These are phyloP conservation scores for Nannoperca australis DNA, from an alignment of 2,797 vertebrate species.

Conservation along the genomic window DNA sequence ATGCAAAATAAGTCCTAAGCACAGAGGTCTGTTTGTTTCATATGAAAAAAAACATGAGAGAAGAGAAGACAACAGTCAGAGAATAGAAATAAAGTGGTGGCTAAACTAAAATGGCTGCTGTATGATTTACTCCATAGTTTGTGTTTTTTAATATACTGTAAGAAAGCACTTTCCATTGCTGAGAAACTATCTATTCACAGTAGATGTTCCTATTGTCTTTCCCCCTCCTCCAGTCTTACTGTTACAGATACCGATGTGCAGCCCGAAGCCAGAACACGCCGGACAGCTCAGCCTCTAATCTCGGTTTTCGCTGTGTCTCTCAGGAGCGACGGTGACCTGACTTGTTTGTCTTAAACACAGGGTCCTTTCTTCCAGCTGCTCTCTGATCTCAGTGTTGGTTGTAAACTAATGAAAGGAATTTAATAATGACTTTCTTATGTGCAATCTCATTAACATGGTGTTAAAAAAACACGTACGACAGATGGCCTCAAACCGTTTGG, in stretches of 20 bases:
- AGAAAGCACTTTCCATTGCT: not conserved
- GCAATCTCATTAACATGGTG: not conserved
- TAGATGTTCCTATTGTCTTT: not conserved
- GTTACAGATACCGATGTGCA: slow-evolving; percentile 97
- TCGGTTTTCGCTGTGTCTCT: slow-evolving; percentile 95
- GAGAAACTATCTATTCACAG: not conserved
- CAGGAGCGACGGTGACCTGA: slow-evolving; percentile 61
- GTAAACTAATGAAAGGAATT: not conserved
- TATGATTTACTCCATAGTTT: not conserved
- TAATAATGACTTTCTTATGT: not conserved
- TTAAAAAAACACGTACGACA: not conserved
- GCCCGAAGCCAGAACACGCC: slow-evolving; percentile 97
- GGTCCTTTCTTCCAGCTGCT: slow-evolving; percentile 8
- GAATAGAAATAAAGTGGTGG: not conserved
- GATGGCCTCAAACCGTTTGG: not conserved
- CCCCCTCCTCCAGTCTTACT: slow-evolving; percentile 90
- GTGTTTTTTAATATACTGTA: not conserved
- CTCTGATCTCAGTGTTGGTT: not conserved
- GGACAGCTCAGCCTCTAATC: slow-evolving; percentile 95
- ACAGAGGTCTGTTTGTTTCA: slow-evolving; percentile 57
- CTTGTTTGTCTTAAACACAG: slow-evolving; percentile 24
- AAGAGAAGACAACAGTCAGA: slow-evolving; percentile 6
- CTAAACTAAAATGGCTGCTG: not conserved
- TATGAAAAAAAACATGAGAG: slow-evolving; percentile 32
- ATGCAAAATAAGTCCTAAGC: slow-evolving; percentile 36